Percentiles rank a stretch among this genome's conserved stretches.
Evolutionary conservation across 2,797 vertebrate genomes (phyloP).

Genomic region (Notamacropus eugenii): DNA sequence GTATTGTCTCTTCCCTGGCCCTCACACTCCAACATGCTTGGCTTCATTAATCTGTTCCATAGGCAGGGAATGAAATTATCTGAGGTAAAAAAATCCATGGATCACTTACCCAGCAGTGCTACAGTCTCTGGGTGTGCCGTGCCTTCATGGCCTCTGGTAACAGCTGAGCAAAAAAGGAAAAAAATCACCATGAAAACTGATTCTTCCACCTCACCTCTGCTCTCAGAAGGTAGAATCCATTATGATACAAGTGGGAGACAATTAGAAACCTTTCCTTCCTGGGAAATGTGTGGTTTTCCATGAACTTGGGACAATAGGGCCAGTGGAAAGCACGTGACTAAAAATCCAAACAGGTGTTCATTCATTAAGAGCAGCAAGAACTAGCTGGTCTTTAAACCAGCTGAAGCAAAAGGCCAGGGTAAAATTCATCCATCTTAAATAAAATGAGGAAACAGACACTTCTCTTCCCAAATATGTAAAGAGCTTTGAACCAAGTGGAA

Average conservation of each 20-base stretch:
- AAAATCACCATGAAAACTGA: neutral
- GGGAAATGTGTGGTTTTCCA: neutral
- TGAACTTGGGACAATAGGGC: neutral
- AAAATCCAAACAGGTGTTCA: neutral
- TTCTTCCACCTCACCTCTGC: neutral
- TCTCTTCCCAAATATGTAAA: neutral
- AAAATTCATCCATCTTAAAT: neutral
- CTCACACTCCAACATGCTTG: neutral
- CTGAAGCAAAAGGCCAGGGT: neutral
- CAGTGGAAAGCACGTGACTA: neutral
- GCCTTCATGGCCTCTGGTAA: constrained; percentile 16
- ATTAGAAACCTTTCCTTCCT: neutral
- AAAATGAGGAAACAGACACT: neutral
- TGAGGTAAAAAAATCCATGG: neutral
- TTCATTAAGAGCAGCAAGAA: neutral
- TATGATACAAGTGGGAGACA: neutral
- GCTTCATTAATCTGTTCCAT: neutral
- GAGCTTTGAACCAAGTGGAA: neutral
- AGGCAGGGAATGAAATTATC: neutral
- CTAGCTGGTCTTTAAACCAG: neutral
- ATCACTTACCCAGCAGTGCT: constrained; percentile 36
- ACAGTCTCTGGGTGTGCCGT: neutral
- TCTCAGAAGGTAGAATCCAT: too few relatives aligned
- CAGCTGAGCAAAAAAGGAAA: constrained; percentile 54
- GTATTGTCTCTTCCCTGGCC: neutral